A percentile compares a stretch with the other conserved stretches of the same genome.
phyloP scores from a whole-genome alignment of 2,113 vertebrate genomes.

The Odontesthes bonariensis region DNA sequence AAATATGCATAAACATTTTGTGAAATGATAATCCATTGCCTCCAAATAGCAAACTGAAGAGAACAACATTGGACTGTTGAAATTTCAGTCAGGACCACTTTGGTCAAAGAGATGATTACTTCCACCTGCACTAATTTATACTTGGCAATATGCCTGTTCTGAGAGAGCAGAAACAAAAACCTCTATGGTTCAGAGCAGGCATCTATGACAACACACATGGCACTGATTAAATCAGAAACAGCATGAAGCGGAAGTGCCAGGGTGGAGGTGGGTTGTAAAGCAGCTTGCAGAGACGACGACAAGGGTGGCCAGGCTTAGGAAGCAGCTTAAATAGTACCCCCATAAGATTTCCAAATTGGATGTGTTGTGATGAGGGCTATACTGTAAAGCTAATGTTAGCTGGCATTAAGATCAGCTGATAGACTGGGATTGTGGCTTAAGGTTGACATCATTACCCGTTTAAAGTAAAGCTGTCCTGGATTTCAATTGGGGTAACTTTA shows the following conservation, averaged over 20 bases:
- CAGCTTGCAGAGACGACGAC: neutral
- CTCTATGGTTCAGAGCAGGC: neutral
- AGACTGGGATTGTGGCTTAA: neutral
- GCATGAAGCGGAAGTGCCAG: neutral
- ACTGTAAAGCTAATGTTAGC: neutral
- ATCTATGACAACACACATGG: conserved; percentile 18
- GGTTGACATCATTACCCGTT: neutral
- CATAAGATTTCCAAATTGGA: neutral
- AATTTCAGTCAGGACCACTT: conserved; percentile 5
- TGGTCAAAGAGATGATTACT: conserved; percentile 15
- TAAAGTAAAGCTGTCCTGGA: neutral
- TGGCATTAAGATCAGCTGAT: neutral
- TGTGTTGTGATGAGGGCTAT: neutral
- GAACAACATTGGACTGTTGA: conserved; percentile 9
- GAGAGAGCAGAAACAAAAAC: conserved; percentile 1
- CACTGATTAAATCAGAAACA: conserved; percentile 14
- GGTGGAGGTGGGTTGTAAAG: neutral
- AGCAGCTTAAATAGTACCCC: neutral
- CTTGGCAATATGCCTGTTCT: conserved; percentile 1
- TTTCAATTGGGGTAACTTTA: neutral
- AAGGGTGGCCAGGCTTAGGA: neutral
- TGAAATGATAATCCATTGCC: conserved; percentile 10
- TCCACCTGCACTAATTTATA: conserved; percentile 23
- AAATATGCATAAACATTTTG: conserved; percentile 18
- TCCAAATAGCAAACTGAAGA: conserved; percentile 3